Conservation (phyloP, 2,797 vertebrate genomes). For the Myotis myotis region DNA sequence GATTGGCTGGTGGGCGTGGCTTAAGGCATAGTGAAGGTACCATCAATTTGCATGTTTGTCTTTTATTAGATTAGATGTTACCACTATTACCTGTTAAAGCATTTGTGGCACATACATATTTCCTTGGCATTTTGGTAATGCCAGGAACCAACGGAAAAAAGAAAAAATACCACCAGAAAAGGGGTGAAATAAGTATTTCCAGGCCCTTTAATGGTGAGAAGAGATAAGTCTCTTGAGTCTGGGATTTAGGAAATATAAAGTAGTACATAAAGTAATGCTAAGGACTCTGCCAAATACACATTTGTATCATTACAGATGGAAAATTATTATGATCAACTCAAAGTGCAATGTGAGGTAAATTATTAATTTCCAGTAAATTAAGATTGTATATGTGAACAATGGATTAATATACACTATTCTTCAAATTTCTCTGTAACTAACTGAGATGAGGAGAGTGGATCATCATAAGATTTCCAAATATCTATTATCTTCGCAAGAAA, state of each 20-base stretch:
- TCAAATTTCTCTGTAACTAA: neutral
- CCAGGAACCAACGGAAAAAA: neutral
- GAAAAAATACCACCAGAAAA: neutral
- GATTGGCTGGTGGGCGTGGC: no score
- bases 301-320: neutral
- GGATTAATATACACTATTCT: neutral
- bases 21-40: accelerated
- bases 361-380: constrained; percentile 32
- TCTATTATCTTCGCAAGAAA: neutral
- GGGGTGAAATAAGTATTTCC: neutral
- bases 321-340: neutral
- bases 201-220: neutral
- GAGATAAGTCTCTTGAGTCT: neutral
- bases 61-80: neutral
- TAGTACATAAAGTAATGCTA: neutral
- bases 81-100: neutral
- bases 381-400: neutral
- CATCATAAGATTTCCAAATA: neutral
- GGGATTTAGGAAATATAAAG: neutral
- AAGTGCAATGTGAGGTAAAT: neutral
- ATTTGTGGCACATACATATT: neutral
- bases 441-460: neutral
- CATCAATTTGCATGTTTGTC: no score
- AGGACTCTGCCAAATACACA: neutral
- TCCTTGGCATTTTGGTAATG: neutral